These are phyloP conservation scores for Brenthis daphne DNA, from an alignment of 2,888 invertebrate genomes.

Conservation along the genomic window DNA sequence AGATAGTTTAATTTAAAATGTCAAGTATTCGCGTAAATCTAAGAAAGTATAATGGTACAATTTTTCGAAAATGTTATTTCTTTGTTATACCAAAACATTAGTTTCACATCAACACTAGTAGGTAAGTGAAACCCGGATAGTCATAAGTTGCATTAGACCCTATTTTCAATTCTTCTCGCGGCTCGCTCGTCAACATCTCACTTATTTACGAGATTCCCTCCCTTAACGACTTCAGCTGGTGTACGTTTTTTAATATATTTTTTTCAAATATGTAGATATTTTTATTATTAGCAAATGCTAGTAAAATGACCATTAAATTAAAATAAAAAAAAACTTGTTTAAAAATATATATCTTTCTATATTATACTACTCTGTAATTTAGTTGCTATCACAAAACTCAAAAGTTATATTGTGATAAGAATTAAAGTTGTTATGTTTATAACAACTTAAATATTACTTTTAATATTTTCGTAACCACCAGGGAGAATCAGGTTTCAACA, in stretches of 20 bases:
- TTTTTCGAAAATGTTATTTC: no score
- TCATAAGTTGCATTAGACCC: constrained; percentile 36
- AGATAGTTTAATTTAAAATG: no score
- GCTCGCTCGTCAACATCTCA: constrained; percentile 71
- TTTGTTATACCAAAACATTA: no score
- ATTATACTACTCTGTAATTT: no score
- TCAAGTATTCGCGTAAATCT: no score
- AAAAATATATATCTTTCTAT: no score
- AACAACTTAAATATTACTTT: not conserved
- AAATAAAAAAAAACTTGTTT: no score
- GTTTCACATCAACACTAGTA: no score
- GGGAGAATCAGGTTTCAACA: constrained; percentile 11
- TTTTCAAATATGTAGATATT: not conserved
- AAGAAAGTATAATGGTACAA: no score
- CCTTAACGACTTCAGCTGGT: constrained; percentile 62
- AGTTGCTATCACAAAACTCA: no score
- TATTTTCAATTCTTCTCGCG: constrained; percentile 68
- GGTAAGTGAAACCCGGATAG: constrained; percentile 29
- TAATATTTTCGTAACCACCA: constrained; percentile 7
- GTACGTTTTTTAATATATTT: constrained; percentile 36
- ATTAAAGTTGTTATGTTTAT: no score
- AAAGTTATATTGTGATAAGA: no score
- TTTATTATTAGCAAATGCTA: not conserved
- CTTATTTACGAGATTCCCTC: constrained; percentile 72
- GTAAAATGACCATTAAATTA: not conserved